Base-by-base conservation (phyloP, 2,113 vertebrate species). In the Halcyon senegalensis region DNA sequence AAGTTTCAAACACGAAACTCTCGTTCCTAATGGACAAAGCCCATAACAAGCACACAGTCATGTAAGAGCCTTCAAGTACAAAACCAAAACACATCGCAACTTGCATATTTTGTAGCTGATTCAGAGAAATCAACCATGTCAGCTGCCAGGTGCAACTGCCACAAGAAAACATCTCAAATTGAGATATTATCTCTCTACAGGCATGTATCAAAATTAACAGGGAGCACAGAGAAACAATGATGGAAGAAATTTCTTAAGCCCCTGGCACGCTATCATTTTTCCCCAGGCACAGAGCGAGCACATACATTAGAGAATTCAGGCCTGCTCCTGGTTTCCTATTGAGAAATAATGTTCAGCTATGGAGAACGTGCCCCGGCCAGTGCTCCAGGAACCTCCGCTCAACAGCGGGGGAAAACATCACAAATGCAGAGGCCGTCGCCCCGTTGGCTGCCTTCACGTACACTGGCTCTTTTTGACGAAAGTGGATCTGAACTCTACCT, bases 211-310 rank as follows among this genome's bases (percentile, higher is more conserved):
- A 94, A 96, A 95, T 92, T 67, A 94, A 81, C 59, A 76, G 68
- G 75, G 80, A 95, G 70, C 84, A 72, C 53, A 85, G 91, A 92
- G 87, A 92, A 92, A 89, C 75, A 79, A 91, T 77, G 74, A 84
- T 30, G 74, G 88, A 72, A 95, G 94, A 90, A 93, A 90, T 78
- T 84, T 92, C 88, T 81, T 95, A 94, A 96, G 89, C 86, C 88
- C 90, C 82, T 68, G 74, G 69, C 86, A 87, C 2, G 19, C 68
- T 79, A 62, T 91, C 89, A 24, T 68, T 92, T 95, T 79, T 81
- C 93, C 97, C 77, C 92, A 95, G 94, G 92, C 94, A 66, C 44
- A 70, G 50, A 69, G 24, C 4, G 3, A 87, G 79, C 9, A 64
- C 50, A 48, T 50, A 37, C n/a, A 86, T 80, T 79, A 92, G 86